Evolutionary conservation across 1,140 invertebrate species (phyloP).

Genomic region (Meloidogyne floridensis): DNA sequence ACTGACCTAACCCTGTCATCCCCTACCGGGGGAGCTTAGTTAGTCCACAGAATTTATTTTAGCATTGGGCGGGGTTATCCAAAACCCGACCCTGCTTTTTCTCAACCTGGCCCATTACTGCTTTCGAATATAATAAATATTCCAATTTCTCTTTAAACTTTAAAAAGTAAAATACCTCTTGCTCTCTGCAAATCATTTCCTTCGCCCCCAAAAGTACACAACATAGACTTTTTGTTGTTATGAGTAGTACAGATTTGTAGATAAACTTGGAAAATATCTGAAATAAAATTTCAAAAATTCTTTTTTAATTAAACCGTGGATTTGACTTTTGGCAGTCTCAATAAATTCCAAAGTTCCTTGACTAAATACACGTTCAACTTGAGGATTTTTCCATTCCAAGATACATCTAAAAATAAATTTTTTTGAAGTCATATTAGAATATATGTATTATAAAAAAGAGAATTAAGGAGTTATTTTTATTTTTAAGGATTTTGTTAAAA

Average conservation of each 20-base stretch:
- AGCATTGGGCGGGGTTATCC: no score
- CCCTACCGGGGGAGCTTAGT: no score
- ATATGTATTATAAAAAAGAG: no score
- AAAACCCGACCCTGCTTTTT: no score
- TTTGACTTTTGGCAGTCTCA: background rate
- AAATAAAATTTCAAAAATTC: background rate
- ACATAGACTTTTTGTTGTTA: background rate
- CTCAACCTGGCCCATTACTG: no score
- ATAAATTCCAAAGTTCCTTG: background rate
- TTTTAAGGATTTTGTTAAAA: no score
- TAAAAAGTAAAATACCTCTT: background rate
- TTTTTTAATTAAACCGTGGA: background rate
- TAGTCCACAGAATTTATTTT: no score
- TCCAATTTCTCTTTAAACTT: no score
- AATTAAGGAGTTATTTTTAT: no score
- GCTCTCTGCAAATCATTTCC: background rate
- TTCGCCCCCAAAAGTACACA: background rate
- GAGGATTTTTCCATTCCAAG: background rate
- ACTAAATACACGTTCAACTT: background rate
- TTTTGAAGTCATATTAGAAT: no score
- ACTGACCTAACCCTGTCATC: no score
- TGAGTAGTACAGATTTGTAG: background rate
- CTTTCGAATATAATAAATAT: no score
- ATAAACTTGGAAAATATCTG: background rate
- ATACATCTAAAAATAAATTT: conserved; percentile 7